These are phyloP conservation scores for Poecilobothrus nobilitatus DNA, from an alignment of 2,888 invertebrate species.

Conservation along the genomic window DNA sequence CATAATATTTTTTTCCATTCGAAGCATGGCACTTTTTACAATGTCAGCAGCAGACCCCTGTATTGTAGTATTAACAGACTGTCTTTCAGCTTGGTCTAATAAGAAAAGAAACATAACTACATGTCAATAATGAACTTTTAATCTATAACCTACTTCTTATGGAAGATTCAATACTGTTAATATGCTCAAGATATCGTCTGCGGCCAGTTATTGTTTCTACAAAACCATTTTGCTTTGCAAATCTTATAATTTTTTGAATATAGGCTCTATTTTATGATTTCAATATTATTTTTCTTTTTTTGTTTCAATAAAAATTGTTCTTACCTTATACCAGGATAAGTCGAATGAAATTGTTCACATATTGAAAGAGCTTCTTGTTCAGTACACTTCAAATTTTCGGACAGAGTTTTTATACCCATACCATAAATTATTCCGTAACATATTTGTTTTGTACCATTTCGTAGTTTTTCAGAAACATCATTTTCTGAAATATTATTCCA, in stretches of 20 bases:
- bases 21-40: conserved; percentile 81
- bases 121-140: neutral
- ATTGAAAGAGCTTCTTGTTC: conserved; percentile 73
- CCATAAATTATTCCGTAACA: conserved; percentile 98
- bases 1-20: conserved; percentile 55
- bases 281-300: neutral
- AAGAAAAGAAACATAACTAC: conserved; percentile 18
- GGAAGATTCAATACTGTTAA: conserved; percentile 53
- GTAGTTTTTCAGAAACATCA: conserved; percentile 65
- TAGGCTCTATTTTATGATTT: conserved; percentile 28
- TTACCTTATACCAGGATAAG: conserved; percentile 64
- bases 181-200: conserved; percentile 66
- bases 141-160: conserved; percentile 51
- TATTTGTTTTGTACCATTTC: conserved; percentile 84
- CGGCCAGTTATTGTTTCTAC: conserved; percentile 77
- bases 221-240: conserved; percentile 63
- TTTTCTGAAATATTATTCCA: conserved; percentile 64
- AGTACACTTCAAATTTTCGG: conserved; percentile 67
- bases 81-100: conserved; percentile 79
- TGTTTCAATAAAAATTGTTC: conserved; percentile 37
- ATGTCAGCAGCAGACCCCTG: conserved; percentile 97
- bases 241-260: conserved; percentile 46
- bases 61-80: conserved; percentile 89
- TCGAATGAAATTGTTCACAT: conserved; percentile 69
- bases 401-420: conserved; percentile 77